Evolutionary conservation across 2,113 vertebrate species (phyloP).

Genomic region (Protobothrops mucrosquamatus): DNA sequence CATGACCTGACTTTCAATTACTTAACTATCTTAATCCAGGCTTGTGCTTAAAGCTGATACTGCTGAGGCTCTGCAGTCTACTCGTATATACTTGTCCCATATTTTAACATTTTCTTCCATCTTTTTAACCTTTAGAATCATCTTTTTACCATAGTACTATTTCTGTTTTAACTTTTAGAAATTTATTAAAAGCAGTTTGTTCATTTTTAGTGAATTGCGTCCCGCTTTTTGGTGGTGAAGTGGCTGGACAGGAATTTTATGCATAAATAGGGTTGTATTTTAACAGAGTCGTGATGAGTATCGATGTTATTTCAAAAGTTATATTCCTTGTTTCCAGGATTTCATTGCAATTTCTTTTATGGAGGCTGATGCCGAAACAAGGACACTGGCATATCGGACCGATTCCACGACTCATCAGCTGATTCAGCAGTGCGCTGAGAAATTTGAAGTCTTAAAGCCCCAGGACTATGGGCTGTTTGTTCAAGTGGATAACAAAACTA

Average conservation of each 20-base stretch:
- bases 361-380: conserved; percentile 74
- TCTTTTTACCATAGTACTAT: not conserved
- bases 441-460: conserved; percentile 79
- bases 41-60: not conserved
- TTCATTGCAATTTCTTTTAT: conserved; percentile 89
- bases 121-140: not conserved
- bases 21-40: not conserved
- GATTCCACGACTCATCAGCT: conserved; percentile 78
- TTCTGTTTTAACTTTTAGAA: not conserved
- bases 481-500: conserved; percentile 73
- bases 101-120: not conserved
- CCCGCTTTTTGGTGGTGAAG: not conserved
- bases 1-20: not conserved
- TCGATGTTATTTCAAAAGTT: not conserved
- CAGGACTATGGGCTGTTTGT: conserved; percentile 78
- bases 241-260: not conserved
- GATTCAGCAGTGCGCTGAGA: conserved; percentile 81
- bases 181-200: not conserved
- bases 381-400: conserved; percentile 81
- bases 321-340: conserved; percentile 71
- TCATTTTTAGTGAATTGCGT: not conserved
- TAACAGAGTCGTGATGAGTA: not conserved
- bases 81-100: not conserved
- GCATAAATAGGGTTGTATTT: not conserved
- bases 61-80: not conserved